phyloP scores from a whole-genome alignment of 92 coral and sea anemone genomes.

The Epizoanthus stellaris region DNA sequence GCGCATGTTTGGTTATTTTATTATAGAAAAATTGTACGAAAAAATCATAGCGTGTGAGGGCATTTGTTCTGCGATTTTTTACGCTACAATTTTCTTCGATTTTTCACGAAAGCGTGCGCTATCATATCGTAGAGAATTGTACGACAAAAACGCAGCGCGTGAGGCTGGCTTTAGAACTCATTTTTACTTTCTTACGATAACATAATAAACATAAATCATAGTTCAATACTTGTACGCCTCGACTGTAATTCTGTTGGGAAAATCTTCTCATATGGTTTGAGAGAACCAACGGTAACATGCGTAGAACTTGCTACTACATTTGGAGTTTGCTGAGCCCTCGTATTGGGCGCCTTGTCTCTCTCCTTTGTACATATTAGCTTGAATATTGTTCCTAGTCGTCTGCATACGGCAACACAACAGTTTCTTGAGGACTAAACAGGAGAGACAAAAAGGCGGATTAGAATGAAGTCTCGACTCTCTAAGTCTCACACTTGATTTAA shows the following conservation, averaged over 20 bases:
- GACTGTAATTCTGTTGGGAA: not conserved
- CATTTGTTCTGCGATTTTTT: too few species aligned
- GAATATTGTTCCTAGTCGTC: not conserved
- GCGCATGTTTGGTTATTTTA: too few species aligned
- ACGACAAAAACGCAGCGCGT: too few species aligned
- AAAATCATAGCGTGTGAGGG: too few species aligned
- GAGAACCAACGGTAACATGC: slow-evolving; percentile 6
- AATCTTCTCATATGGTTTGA: not conserved
- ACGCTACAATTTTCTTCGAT: too few species aligned
- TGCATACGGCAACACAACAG: not conserved
- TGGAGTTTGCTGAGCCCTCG: not conserved
- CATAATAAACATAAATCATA: not conserved
- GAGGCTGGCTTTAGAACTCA: too few species aligned
- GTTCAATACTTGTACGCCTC: not conserved
- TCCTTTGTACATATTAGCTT: not conserved
- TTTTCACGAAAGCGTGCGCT: too few species aligned
- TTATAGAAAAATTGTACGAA: too few species aligned
- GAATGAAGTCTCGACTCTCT: too few species aligned
- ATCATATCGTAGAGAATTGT: too few species aligned
- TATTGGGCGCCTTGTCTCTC: not conserved
- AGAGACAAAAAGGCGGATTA: not conserved
- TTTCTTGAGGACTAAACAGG: not conserved
- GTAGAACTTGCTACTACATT: not conserved
- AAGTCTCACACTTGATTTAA: too few species aligned
- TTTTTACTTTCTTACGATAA: too few species aligned